These are phyloP conservation scores for Lucinisca nassula DNA, from an alignment of 2,888 invertebrate species.

Conservation along the genomic window DNA sequence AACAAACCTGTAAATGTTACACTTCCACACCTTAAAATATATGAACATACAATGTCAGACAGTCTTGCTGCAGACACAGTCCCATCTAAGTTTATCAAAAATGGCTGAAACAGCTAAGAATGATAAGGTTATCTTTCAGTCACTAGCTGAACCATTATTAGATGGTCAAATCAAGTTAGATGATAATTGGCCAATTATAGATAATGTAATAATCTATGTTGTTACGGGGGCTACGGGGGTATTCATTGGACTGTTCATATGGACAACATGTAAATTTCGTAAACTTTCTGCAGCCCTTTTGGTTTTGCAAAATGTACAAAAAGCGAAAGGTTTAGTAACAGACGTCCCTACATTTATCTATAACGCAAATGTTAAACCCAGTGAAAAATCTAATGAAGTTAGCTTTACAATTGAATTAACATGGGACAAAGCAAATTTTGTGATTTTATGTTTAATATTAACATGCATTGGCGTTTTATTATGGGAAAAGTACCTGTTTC, in stretches of 20 bases:
- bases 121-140: constrained; percentile 48
- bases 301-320: background rate
- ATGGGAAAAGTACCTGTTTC: background rate
- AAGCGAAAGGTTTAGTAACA: constrained; percentile 19
- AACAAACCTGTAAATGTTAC: constrained; percentile 33
- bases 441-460: background rate
- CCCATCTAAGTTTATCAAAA: constrained; percentile 48
- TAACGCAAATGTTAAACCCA: background rate
- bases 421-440: constrained; percentile 39
- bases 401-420: constrained; percentile 12
- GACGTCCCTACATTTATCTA: constrained; percentile 33
- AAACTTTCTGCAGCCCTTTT: background rate
- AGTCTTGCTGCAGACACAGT: constrained; percentile 44
- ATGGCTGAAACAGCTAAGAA: constrained; percentile 49
- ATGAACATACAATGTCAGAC: constrained; percentile 44
- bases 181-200: constrained; percentile 22
- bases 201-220: constrained; percentile 12
- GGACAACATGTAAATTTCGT: constrained; percentile 26
- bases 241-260: background rate
- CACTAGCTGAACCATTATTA: constrained; percentile 49
- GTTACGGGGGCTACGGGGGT: background rate
- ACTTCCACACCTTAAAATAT: constrained; percentile 32
- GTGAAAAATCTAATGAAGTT: background rate
- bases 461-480: background rate
- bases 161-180: constrained; percentile 36